Percentiles rank a stretch among this genome's conserved stretches.
These are phyloP conservation scores for Phoebastria nigripes DNA, from an alignment of 2,797 vertebrate species.

Conservation along the genomic window DNA sequence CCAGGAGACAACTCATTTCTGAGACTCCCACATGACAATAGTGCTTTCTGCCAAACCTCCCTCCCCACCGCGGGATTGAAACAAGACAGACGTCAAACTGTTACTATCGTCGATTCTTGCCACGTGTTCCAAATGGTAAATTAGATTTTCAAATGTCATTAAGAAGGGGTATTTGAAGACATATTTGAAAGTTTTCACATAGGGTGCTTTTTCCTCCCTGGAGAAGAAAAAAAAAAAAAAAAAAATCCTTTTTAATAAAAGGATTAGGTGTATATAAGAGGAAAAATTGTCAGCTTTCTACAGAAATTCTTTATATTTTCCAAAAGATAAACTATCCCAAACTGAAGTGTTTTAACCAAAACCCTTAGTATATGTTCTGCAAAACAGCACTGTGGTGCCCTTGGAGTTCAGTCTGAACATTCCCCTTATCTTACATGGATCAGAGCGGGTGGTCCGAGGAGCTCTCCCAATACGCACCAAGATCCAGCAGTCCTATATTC, in stretches of 20 bases:
- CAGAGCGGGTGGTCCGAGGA: accelerated
- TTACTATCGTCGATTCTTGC: conserved; percentile 43
- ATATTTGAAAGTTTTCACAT: not conserved
- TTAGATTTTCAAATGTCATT: conserved; percentile 34
- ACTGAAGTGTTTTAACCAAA: not conserved
- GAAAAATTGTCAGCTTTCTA: not conserved
- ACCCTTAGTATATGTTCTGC: not conserved
- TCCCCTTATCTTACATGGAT: not conserved
- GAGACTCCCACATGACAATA: conserved; percentile 52
- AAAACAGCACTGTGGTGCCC: not conserved
- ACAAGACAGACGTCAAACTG: conserved; percentile 54
- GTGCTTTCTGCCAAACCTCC: conserved; percentile 45
- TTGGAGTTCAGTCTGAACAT: not conserved
- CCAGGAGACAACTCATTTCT: conserved; percentile 60
- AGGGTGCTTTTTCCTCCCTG: not conserved
- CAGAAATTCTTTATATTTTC: not conserved
- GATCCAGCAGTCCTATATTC: not conserved
- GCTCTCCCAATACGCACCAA: not conserved
- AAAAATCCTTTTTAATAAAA: not conserved
- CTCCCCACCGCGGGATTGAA: not conserved
- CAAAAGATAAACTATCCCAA: not conserved
- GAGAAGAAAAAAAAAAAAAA: no score
- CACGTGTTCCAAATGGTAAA: not conserved
- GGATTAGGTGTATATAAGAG: not conserved
- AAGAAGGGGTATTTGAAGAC: not conserved